Base-by-base conservation (phyloP, 2,888 invertebrate genomes). In the Halictus quadricinctus region DNA sequence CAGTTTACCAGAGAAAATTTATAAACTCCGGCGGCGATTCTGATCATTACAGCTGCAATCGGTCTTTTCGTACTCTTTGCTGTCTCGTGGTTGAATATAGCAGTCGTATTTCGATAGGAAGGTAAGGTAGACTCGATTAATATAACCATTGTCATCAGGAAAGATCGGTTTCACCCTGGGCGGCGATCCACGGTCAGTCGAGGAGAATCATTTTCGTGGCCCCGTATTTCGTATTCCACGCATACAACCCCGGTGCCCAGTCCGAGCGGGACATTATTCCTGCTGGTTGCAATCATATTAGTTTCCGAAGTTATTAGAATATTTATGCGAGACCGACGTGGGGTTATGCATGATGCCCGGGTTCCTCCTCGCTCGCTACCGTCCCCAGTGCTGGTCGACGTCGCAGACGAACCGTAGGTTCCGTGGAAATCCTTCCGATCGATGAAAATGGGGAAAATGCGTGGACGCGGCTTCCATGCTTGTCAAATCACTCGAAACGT, bases 271-370 rank as follows among this genome's bases (percentile, higher is more conserved):
- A 90, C 90, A 91, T 91, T 91, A 91, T 91, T 92, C 89, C 89
- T 88, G 74, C 80, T 84, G 90, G 90, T 90, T 79, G 91, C 90
- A 92, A 93, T 92, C 91, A 90, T 91, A 91, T 92, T 92, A 92
- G 92, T 93, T 93, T 89, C 86, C 90, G 87, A 92, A 92, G 89
- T 92, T 89, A 90, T 93, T 92, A 90, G 91, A 93, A 92, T 93
- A 93, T 93, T 93, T 92, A 93, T 93, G 88, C 83, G 83, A 60
- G 81, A 79, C 73, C 75, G 74, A 72, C 85, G 83, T 81, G 89
- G 85, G 88, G 89, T 90, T 89, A 90, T 87, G 89, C 87, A 88
- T 83, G 88, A 84, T 82, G 84, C 83, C 84, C 76, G 73, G 72
- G 80, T 41, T 70, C 12, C 80, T 82, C 86, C 80, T 83, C 66